phyloP scores from a whole-genome alignment of 2,888 invertebrate species.

The Tenthredo distinguenda region DNA sequence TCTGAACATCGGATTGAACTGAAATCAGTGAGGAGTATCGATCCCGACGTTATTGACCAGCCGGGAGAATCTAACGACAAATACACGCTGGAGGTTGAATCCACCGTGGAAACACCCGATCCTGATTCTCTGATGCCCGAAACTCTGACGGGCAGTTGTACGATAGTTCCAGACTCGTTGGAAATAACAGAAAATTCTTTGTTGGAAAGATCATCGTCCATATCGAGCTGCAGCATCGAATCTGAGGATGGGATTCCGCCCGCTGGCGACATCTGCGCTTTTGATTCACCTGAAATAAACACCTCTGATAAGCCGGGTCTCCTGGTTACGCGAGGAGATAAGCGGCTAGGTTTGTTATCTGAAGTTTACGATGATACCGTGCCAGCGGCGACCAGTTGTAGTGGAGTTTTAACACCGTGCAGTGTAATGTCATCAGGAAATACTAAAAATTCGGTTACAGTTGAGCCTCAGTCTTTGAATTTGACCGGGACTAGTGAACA shows the following conservation, averaged over 20 bases:
- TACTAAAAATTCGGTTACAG: constrained; percentile 12
- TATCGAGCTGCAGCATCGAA: background rate
- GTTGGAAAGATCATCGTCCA: background rate
- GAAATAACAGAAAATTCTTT: background rate
- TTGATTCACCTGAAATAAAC: background rate
- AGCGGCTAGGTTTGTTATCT: constrained; percentile 30
- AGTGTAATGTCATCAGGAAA: constrained; percentile 40
- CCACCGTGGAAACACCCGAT: constrained; percentile 3
- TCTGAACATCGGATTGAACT: constrained; percentile 70
- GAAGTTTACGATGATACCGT: constrained; percentile 46
- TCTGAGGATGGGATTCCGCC: background rate
- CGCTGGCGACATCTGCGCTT: constrained; percentile 22
- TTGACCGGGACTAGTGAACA: constrained; percentile 57
- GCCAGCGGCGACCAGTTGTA: background rate
- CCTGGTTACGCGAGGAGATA: constrained; percentile 13
- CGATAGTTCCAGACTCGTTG: constrained; percentile 46
- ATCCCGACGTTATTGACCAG: constrained; percentile 69
- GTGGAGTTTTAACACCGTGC: constrained; percentile 28
- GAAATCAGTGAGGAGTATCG: constrained; percentile 71
- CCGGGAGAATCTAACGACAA: constrained; percentile 52
- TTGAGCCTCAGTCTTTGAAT: constrained; percentile 17
- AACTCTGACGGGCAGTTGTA: background rate
- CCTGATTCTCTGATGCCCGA: constrained; percentile 48
- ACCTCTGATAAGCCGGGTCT: background rate
- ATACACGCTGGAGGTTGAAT: background rate